Conservation (phyloP, 2,113 vertebrate genomes). For the Colaptes auratus region DNA sequence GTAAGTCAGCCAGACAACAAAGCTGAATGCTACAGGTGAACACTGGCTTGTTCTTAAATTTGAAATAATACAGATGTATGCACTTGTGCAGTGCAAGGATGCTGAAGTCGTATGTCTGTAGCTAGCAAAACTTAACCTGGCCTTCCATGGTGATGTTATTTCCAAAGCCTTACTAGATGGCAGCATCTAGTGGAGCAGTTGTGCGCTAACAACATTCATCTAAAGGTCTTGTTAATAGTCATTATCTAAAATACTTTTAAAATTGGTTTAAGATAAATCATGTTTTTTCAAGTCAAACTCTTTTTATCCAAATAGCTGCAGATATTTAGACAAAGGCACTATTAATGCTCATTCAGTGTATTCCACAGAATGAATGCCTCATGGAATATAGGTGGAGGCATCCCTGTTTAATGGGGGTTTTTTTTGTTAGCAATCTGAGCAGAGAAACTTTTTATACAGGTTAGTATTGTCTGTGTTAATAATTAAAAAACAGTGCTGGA, state of each 20-base stretch:
- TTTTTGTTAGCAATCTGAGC: background rate
- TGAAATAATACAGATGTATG: background rate
- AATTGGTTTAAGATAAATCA: background rate
- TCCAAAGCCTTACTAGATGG: background rate
- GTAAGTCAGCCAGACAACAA: background rate
- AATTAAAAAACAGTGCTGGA: too few relatives aligned
- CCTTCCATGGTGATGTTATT: background rate
- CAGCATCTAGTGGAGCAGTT: slow-evolving; percentile 66
- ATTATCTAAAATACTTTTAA: background rate
- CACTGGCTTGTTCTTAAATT: background rate
- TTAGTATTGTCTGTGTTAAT: background rate
- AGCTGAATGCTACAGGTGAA: background rate
- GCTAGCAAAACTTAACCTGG: background rate
- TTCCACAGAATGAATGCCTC: background rate
- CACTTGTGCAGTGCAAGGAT: background rate
- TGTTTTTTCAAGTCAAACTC: background rate
- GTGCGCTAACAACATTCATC: background rate
- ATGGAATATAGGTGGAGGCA: background rate
- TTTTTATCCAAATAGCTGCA: background rate
- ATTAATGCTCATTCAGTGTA: background rate
- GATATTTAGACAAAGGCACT: background rate
- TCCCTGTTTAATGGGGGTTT: background rate
- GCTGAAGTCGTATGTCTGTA: background rate
- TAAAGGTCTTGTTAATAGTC: background rate
- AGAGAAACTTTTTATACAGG: background rate